A percentile compares a stretch with the other conserved stretches of the same genome.
These are phyloP conservation scores for Macrostomum lignano DNA, from an alignment of 1,140 invertebrate species.

Conservation along the genomic window DNA sequence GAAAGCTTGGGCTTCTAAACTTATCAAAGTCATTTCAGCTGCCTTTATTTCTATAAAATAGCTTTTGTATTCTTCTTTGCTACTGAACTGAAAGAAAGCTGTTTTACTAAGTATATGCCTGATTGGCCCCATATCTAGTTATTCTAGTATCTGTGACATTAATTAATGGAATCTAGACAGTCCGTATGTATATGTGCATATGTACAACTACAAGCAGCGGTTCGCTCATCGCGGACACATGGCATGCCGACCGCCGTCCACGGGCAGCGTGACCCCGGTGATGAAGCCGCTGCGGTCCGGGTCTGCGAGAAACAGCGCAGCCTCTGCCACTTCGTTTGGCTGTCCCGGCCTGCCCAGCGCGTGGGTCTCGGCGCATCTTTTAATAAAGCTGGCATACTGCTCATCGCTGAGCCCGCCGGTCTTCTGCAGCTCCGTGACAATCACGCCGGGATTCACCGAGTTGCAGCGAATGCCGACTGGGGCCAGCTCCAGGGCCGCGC, in stretches of 20 bases:
- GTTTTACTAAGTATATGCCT: no score
- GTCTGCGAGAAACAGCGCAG: slow-evolving; percentile 55
- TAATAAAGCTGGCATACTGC: slow-evolving; percentile 42
- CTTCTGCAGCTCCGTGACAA: slow-evolving; percentile 48
- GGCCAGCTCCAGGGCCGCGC: slow-evolving; percentile 42
- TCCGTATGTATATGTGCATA: no score
- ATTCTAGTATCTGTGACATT: no score
- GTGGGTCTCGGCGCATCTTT: slow-evolving; percentile 43
- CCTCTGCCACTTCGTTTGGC: slow-evolving; percentile 43
- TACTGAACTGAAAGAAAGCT: no score
- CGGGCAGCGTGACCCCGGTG: slow-evolving; percentile 44
- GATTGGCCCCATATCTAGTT: no score
- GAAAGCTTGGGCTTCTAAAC: no score
- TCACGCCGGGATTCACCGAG: no score
- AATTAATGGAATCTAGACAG: no score
- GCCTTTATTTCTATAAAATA: no score
- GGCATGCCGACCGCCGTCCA: slow-evolving; percentile 50
- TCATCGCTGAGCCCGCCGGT: slow-evolving; percentile 41
- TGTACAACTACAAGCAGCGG: no score
- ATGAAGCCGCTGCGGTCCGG: slow-evolving; percentile 46
- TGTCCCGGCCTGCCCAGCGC: slow-evolving; percentile 45
- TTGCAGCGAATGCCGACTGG: slow-evolving; percentile 51
- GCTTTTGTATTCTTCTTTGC: no score
- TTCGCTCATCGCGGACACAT: slow-evolving; percentile 41
- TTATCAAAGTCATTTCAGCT: no score